A percentile compares a stretch with the other conserved stretches of the same genome.
These are phyloP conservation scores for Thamnophis sirtalis DNA, from an alignment of 2,113 vertebrate genomes.

Conservation along the genomic window DNA sequence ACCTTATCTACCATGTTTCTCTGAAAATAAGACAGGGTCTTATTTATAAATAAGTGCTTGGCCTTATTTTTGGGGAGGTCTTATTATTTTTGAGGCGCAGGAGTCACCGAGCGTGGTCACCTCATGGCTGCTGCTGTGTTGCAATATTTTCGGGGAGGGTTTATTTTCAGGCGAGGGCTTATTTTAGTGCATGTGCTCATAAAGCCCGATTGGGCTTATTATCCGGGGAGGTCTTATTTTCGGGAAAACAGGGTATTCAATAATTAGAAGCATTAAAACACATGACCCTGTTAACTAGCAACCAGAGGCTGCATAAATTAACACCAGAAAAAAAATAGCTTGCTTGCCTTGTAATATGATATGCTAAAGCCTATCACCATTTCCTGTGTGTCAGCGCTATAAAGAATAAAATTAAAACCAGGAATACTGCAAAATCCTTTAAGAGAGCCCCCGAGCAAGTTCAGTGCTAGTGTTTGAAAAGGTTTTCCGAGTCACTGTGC, in stretches of 20 bases:
- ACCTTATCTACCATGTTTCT: neutral
- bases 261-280: neutral
- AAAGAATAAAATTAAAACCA: slow-evolving; percentile 41
- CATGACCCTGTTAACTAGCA: neutral
- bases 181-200: no score
- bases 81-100: no score
- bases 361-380: slow-evolving; percentile 21
- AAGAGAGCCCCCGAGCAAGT: slow-evolving; percentile 49
- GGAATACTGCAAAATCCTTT: slow-evolving; percentile 50
- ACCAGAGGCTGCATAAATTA: neutral
- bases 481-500: slow-evolving; percentile 57
- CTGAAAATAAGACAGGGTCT: no score
- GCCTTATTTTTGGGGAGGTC: no score
- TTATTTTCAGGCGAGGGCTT: no score
- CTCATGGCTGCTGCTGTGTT: no score
- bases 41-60: no score
- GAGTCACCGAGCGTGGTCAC: no score
- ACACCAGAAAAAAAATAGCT: neutral
- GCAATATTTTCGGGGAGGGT: no score
- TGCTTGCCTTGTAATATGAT: slow-evolving; percentile 15
- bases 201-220: no score
- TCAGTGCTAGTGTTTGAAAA: slow-evolving; percentile 47
- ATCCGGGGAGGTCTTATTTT: no score
- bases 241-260: neutral
- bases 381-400: slow-evolving; percentile 21